phyloP scores from a whole-genome alignment of 2,113 vertebrate species.

The Pseudopipra pipra region DNA sequence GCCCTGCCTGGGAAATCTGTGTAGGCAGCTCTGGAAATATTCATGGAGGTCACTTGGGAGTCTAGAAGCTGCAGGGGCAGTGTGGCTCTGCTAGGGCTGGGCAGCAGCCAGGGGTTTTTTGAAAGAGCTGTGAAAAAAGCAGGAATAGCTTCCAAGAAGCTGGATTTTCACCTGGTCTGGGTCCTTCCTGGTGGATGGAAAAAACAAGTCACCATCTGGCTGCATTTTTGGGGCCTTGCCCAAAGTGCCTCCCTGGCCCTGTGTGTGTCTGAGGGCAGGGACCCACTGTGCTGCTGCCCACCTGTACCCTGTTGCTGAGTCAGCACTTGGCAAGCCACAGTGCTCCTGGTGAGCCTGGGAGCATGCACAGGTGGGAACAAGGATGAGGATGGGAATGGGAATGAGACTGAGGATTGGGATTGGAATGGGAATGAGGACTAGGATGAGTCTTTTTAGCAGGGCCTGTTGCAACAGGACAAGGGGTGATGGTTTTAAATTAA shows the following conservation, averaged over 20 bases:
- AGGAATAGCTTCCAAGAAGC: neutral
- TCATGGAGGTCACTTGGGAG: slow-evolving; percentile 3
- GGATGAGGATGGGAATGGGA: neutral
- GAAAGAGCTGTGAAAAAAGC: neutral
- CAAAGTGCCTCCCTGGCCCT: neutral
- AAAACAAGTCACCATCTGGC: neutral
- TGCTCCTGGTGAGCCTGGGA: neutral
- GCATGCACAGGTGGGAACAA: accelerated
- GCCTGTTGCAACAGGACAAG: neutral
- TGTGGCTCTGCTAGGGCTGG: neutral
- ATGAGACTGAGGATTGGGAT: neutral
- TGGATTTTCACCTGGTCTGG: neutral
- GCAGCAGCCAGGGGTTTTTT: neutral
- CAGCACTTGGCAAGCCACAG: neutral
- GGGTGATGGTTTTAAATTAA: neutral
- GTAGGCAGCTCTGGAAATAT: slow-evolving; percentile 14
- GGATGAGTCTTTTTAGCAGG: neutral
- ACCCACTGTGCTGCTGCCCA: accelerated
- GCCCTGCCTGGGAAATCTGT: neutral
- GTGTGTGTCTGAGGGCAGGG: accelerated
- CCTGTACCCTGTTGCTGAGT: neutral
- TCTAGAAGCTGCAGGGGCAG: neutral
- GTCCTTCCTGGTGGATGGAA: neutral
- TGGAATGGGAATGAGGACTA: neutral
- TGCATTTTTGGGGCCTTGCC: neutral